Evolutionary conservation across 2,113 vertebrate species (phyloP).

Genomic region (Accipiter cooperii): DNA sequence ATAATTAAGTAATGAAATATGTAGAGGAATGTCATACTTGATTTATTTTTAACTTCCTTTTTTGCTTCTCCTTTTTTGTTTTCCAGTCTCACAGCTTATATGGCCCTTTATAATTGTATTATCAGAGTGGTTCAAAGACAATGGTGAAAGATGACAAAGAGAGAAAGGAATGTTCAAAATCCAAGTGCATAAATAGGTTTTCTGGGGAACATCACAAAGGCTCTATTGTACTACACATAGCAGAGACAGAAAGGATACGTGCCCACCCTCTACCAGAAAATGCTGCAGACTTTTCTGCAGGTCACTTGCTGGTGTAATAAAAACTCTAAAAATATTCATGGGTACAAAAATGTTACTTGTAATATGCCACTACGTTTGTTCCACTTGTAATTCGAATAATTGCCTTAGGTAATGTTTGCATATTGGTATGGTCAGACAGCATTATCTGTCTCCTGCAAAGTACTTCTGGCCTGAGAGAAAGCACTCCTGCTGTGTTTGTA

Average conservation of each 20-base stretch:
- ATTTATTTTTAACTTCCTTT: not conserved
- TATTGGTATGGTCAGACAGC: not conserved
- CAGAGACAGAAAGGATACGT: not conserved
- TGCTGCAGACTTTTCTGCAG: not conserved
- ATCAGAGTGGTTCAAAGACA: not conserved
- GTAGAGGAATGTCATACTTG: not conserved
- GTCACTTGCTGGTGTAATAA: not conserved
- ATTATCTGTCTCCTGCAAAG: not conserved
- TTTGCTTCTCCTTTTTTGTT: not conserved
- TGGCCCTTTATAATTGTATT: not conserved
- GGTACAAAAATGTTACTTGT: not conserved
- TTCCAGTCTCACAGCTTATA: not conserved
- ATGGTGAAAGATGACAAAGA: constrained; percentile 8
- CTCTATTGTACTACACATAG: not conserved
- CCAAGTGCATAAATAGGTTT: not conserved
- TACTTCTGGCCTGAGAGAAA: not conserved
- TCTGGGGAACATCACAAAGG: not conserved
- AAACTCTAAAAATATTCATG: not conserved
- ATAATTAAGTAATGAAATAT: constrained; percentile 6
- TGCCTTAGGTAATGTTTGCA: not conserved
- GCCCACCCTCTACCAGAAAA: not conserved
- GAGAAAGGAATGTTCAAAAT: constrained; percentile 37
- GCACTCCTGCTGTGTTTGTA: not conserved
- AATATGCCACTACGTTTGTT: not conserved
- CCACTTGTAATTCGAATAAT: not conserved